Conservation (phyloP, 2,797 vertebrate genomes). For the Trachops cirrhosus region DNA sequence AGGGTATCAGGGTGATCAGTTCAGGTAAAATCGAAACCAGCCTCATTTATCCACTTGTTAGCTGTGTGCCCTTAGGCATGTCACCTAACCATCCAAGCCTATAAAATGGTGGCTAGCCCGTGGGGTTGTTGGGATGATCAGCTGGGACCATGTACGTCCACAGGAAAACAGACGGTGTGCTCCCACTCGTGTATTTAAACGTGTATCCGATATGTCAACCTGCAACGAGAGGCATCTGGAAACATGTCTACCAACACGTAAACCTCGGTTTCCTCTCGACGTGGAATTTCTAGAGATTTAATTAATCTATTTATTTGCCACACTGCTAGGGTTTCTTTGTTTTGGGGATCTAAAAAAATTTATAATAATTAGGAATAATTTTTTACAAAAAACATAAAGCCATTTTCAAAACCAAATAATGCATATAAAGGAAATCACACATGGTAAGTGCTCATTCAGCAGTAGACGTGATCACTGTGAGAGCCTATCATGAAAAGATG, state of each 20-base stretch:
- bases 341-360: not conserved
- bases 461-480: not conserved
- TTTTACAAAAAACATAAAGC: not conserved
- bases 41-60: not conserved
- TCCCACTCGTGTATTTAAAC: not conserved
- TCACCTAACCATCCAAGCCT: not conserved
- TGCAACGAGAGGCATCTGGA: not conserved
- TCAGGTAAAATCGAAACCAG: not conserved
- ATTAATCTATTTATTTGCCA: not conserved
- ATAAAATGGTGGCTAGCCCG: not conserved
- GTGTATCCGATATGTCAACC: not conserved
- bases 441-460: not conserved
- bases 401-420: constrained; percentile 12
- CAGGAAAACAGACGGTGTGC: not conserved
- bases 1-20: not conserved
- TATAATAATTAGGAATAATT: not conserved
- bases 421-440: not conserved
- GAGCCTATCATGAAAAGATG: not conserved
- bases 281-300: not conserved
- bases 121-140: not conserved
- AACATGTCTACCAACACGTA: not conserved
- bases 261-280: not conserved
- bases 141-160: not conserved
- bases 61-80: not conserved
- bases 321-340: not conserved